Conservation (phyloP, 2,113 vertebrate genomes). For the Synodontis membranacea region DNA sequence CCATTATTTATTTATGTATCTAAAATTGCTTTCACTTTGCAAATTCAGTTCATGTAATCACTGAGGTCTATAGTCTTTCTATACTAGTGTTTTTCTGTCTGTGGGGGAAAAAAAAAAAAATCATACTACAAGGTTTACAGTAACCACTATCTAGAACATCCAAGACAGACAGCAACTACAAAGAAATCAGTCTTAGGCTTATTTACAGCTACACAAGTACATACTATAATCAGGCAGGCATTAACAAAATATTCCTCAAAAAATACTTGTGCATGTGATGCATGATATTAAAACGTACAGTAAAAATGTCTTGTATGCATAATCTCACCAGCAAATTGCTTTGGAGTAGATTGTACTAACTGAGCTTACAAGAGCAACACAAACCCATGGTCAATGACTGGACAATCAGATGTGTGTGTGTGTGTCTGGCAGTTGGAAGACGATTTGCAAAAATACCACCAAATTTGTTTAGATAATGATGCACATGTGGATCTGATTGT, state of each 20-base stretch:
- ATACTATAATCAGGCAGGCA: slow-evolving; percentile 1
- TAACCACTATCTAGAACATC: background rate
- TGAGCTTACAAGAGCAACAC: background rate
- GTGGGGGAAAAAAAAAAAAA: background rate
- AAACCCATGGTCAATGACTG: background rate
- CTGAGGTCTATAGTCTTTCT: background rate
- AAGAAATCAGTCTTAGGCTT: slow-evolving; percentile 2
- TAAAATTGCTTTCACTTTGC: background rate
- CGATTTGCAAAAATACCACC: background rate
- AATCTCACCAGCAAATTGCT: background rate
- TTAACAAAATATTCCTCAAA: slow-evolving; percentile 18
- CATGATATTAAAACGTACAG: background rate
- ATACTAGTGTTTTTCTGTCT: background rate
- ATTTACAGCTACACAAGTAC: background rate
- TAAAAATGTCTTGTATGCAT: background rate
- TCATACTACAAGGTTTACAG: background rate
- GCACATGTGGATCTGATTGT: background rate
- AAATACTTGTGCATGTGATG: background rate
- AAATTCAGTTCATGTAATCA: background rate
- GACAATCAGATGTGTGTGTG: background rate
- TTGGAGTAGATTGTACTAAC: background rate
- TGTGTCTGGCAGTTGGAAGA: background rate
- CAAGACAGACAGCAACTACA: background rate
- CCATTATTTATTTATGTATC: slow-evolving; percentile 9
- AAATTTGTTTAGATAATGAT: slow-evolving; percentile 15